phyloP scores from a whole-genome alignment of 2,888 invertebrate genomes.

The Melieria picta region DNA sequence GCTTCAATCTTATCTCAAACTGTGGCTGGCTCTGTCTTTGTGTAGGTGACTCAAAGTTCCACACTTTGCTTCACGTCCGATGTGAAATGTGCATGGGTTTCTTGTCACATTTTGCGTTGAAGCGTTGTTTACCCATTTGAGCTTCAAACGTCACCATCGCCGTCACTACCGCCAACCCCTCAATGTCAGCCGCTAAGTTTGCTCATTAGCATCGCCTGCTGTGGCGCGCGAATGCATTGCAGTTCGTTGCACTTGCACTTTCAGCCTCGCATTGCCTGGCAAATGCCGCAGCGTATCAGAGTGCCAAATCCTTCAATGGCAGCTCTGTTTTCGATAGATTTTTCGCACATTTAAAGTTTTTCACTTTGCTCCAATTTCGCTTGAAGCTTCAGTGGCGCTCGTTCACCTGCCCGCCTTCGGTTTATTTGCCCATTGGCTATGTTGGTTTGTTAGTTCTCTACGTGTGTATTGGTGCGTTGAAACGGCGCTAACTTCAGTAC shows the following conservation, averaged over 20 bases:
- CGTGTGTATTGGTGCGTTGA: background rate
- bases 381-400: no score
- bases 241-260: slow-evolving; percentile 8
- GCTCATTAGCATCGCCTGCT: no score
- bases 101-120: background rate
- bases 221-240: no score
- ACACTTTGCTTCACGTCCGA: background rate
- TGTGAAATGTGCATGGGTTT: background rate
- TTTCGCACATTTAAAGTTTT: no score
- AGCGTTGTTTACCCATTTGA: no score
- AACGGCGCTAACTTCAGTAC: slow-evolving; percentile 18
- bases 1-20: slow-evolving; percentile 28
- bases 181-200: background rate
- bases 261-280: slow-evolving; percentile 8
- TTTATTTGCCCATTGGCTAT: background rate
- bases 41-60: background rate
- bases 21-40: slow-evolving; percentile 17
- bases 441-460: background rate
- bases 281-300: no score
- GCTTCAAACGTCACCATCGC: no score
- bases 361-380: no score
- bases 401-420: background rate
- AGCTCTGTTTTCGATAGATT: no score
- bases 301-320: no score
- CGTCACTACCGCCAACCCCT: background rate